phyloP scores from a whole-genome alignment of 2,113 vertebrate genomes.

The Plectropomus leopardus region DNA sequence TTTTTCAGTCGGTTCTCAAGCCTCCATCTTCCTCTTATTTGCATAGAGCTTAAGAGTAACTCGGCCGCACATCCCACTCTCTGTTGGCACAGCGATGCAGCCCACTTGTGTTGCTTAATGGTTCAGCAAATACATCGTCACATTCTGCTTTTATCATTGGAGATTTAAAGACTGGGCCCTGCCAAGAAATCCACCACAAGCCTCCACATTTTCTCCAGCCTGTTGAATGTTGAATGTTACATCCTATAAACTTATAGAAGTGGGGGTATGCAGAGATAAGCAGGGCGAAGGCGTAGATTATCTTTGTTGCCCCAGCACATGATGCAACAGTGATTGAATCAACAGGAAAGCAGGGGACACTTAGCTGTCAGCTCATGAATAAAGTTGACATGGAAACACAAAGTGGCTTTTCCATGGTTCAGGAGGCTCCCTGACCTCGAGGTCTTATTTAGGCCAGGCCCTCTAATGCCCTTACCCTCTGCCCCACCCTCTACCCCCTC shows the following conservation, averaged over 20 bases:
- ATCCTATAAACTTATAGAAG: slow-evolving; percentile 38
- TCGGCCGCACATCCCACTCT: slow-evolving; percentile 73
- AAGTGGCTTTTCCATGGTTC: slow-evolving; percentile 81
- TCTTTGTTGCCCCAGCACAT: slow-evolving; percentile 40
- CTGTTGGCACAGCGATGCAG: slow-evolving; percentile 80
- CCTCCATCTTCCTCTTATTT: slow-evolving; percentile 75
- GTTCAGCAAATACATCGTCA: slow-evolving; percentile 85
- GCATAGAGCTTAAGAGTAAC: slow-evolving; percentile 84
- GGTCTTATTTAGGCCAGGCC: slow-evolving; percentile 80
- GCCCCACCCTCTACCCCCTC: slow-evolving; percentile 58
- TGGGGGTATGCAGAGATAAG: slow-evolving; percentile 47
- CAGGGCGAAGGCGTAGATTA: slow-evolving; percentile 49
- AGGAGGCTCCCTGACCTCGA: slow-evolving; percentile 75
- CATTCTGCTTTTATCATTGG: slow-evolving; percentile 57
- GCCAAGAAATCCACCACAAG: slow-evolving; percentile 55
- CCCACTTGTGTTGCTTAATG: slow-evolving; percentile 85
- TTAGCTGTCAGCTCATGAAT: slow-evolving; percentile 79
- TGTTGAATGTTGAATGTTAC: slow-evolving; percentile 35
- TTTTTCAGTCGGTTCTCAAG: slow-evolving; percentile 55
- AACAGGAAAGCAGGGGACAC: slow-evolving; percentile 72
- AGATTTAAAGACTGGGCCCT: slow-evolving; percentile 47
- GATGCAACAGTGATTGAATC: slow-evolving; percentile 71
- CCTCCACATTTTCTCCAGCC: slow-evolving; percentile 28
- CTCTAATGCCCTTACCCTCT: slow-evolving; percentile 64
- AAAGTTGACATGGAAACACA: slow-evolving; percentile 78